Conservation (phyloP, 2,113 vertebrate genomes). For the Salvelinus namaycush region DNA sequence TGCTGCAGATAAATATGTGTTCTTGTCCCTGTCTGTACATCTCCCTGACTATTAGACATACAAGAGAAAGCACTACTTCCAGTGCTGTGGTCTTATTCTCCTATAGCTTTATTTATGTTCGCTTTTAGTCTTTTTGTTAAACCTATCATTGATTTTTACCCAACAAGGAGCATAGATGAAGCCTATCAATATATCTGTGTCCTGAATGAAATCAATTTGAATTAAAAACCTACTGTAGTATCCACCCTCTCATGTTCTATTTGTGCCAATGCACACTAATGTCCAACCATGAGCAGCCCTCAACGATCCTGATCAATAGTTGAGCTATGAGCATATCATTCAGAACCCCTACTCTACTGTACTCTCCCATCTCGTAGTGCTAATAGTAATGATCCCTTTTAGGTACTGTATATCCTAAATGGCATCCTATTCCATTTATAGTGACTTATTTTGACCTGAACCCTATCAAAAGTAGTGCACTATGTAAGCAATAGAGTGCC, state of each 20-base stretch:
- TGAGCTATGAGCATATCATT: neutral
- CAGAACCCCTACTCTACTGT: neutral
- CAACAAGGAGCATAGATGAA: slow-evolving; percentile 45
- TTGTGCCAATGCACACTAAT: slow-evolving; percentile 45
- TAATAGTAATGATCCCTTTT: neutral
- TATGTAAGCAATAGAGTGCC: too few species aligned
- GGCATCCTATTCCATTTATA: too few species aligned
- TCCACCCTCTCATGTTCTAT: slow-evolving; percentile 35
- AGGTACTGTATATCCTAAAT: too few species aligned
- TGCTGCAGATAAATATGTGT: neutral
- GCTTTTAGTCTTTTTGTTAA: neutral
- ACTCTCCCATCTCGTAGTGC: too few species aligned
- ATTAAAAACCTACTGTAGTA: slow-evolving; percentile 51
- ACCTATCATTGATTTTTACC: slow-evolving; percentile 59
- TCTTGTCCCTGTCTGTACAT: neutral
- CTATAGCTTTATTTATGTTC: slow-evolving; percentile 13
- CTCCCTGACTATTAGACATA: neutral
- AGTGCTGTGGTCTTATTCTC: neutral
- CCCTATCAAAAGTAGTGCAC: too few species aligned
- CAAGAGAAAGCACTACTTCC: neutral
- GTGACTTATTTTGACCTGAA: too few species aligned
- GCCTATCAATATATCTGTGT: slow-evolving; percentile 65
- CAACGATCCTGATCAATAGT: slow-evolving; percentile 39
- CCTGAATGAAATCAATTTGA: slow-evolving; percentile 55
- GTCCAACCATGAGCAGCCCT: slow-evolving; percentile 24